A percentile compares a stretch with the other conserved stretches of the same genome.
These are phyloP conservation scores for Perca fluviatilis DNA, from an alignment of 2,113 vertebrate genomes.

Conservation along the genomic window DNA sequence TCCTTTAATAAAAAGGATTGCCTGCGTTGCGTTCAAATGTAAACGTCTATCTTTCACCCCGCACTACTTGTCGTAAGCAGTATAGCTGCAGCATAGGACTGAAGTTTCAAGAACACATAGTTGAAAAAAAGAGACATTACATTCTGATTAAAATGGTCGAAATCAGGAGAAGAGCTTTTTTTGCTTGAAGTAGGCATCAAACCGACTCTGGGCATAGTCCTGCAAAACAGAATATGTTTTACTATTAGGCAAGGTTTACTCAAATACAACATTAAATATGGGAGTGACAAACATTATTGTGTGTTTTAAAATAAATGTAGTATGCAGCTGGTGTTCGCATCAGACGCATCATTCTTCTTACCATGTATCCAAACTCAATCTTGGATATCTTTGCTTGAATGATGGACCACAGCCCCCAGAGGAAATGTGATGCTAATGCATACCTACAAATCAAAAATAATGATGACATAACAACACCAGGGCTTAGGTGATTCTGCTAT, in stretches of 20 bases:
- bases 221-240: constrained; percentile 61
- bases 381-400: constrained; percentile 95
- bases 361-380: constrained; percentile 96
- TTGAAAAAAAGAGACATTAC: background rate
- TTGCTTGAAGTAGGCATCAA: constrained; percentile 90
- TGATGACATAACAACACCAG: background rate
- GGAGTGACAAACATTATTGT: background rate
- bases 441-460: constrained; percentile 80
- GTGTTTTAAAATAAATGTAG: background rate
- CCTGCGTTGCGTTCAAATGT: background rate
- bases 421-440: constrained; percentile 93
- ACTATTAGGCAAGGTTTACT: background rate
- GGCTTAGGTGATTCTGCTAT: background rate
- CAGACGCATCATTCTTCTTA: constrained; percentile 55
- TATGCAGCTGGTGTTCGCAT: background rate
- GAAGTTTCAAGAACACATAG: constrained; percentile 4
- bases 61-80: background rate
- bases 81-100: constrained; percentile 34
- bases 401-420: constrained; percentile 97
- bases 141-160: background rate
- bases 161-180: constrained; percentile 81
- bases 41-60: constrained; percentile 1
- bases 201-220: constrained; percentile 92
- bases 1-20: background rate
- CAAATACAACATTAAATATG: background rate